A percentile compares a stretch with the other conserved stretches of the same genome.
Conservation (phyloP, 1,140 invertebrate genomes). For the Neodiprion fabricii region DNA sequence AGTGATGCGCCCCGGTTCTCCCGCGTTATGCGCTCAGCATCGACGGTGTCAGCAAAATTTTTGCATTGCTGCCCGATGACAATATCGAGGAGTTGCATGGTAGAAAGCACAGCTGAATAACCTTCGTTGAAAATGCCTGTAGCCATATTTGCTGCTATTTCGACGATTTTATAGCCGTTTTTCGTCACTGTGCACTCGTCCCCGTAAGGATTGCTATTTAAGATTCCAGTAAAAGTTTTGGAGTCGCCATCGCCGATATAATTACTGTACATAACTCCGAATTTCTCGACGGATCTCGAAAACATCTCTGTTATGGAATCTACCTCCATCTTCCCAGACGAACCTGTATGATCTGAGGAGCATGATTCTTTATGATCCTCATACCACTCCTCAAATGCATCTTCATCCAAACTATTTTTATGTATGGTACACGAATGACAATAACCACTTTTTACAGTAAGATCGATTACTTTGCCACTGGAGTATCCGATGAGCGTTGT, state of each 20-base stretch:
- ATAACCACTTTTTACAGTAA: constrained; percentile 8
- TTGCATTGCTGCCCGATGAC: constrained; percentile 8
- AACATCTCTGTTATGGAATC: constrained; percentile 22
- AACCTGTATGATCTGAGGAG: constrained; percentile 25
- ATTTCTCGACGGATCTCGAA: neutral
- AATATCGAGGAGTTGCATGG: constrained; percentile 18
- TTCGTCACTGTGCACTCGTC: constrained; percentile 20
- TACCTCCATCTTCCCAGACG: constrained; percentile 25
- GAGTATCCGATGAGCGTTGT: too few relatives aligned
- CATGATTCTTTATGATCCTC: constrained; percentile 21
- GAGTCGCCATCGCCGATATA: constrained; percentile 6
- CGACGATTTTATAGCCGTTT: constrained; percentile 26
- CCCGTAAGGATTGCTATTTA: constrained; percentile 12
- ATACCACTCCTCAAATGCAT: neutral
- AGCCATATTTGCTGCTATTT: constrained; percentile 25
- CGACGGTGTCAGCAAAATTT: neutral
- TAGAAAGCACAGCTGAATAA: constrained; percentile 7
- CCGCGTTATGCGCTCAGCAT: constrained; percentile 16
- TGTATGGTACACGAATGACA: constrained; percentile 10
- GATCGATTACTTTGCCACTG: constrained; percentile 13
- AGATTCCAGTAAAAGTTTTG: constrained; percentile 15
- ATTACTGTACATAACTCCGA: constrained; percentile 15
- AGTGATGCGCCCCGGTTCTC: constrained; percentile 16
- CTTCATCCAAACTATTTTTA: neutral
- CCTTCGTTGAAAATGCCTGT: constrained; percentile 27